Evolutionary conservation across 2,113 vertebrate genomes (phyloP), one percentile per base, ranked within the genome.

Genomic region (Semnornis frantzii): DNA sequence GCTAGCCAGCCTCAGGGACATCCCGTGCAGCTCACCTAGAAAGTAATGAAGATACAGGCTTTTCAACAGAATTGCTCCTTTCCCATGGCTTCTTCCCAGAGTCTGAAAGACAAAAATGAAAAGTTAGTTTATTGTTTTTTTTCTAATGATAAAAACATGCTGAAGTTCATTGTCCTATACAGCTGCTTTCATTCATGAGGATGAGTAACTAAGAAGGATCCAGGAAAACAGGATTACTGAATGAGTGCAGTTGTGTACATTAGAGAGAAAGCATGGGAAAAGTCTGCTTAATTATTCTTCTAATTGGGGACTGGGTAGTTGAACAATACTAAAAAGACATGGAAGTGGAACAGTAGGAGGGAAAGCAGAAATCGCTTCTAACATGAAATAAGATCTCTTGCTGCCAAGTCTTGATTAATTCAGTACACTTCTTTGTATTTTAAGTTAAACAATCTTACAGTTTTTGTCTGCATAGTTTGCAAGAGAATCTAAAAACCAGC

Each of bases 81-180:
- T 99, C 99, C 99, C 99, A 99, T 91, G 98, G 99, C 97, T 99
- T 99, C 98, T 99, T 99, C 96, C 98, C 93, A 95, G 98, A 98
- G 96, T 99, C 99, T 99, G 94, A 44, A 96, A 94, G 92, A 55
- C 31, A 94, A 87, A 73, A 52, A 39, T 0, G 6, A 82, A 20
- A 74, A 64, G 20, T 62, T 55, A 39, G 10, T 55, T 73, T 37
- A 60, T 65, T 84, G 12, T 34, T 92, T 90, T 79, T 91, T 66
- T 37, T 60, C 63, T 77, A 77, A 64, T 21, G n/a, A 58, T 34
- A 74, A 37, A 64, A 87, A 59, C 48, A n/a, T 31, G 23, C 34
- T 34, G 8, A 90, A 28, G 39, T 18, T 70, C 24, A 37, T 28
- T 85, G 55, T 81, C 62, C 82, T 79, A 34, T 2, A 52, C 33